phyloP scores from a whole-genome alignment of 2,113 vertebrate species.

The Sialia sialis region DNA sequence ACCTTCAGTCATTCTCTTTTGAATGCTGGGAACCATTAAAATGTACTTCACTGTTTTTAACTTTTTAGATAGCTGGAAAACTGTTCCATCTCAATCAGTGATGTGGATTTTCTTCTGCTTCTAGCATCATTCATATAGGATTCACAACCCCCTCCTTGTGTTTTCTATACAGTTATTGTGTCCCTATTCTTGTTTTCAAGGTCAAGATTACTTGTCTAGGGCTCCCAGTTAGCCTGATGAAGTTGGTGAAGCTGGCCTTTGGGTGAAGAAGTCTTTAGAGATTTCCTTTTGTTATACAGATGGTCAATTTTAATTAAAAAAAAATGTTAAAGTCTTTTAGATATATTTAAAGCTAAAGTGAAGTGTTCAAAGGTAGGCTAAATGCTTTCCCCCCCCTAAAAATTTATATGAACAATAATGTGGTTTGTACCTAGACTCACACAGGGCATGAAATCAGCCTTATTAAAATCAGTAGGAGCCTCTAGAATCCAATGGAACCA shows the following conservation, averaged over 20 bases:
- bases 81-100: rapidly evolving
- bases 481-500: background rate
- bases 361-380: background rate
- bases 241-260: background rate
- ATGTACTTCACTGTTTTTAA: background rate
- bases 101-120: background rate
- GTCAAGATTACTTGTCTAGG: background rate
- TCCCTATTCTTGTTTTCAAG: background rate
- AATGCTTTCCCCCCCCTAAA: rapidly evolving
- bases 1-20: background rate
- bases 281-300: background rate
- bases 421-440: background rate
- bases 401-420: background rate
- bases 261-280: background rate
- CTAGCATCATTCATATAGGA: background rate
- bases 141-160: background rate
- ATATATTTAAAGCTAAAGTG: background rate
- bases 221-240: background rate
- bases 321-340: background rate
- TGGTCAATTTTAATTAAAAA: background rate
- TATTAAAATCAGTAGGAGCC: background rate
- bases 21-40: background rate
- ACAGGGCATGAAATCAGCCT: background rate
- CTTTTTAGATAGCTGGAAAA: background rate
- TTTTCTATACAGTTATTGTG: background rate